Evolutionary conservation across 2,888 invertebrate species (phyloP), one percentile per base, ranked within the genome.

Genomic region (Melanophora roralis): DNA sequence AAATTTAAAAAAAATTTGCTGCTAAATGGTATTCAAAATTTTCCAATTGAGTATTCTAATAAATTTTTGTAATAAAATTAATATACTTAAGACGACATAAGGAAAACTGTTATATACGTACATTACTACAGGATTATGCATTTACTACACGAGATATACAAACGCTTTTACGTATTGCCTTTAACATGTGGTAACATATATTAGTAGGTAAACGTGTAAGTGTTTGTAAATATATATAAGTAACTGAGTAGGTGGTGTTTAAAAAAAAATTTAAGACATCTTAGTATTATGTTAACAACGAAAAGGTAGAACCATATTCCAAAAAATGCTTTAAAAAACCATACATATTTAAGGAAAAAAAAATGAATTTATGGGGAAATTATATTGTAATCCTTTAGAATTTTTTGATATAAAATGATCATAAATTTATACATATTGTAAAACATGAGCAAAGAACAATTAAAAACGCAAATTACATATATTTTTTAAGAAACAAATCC

Each of bases 221-320:
- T 27, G 27, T 27, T 27, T 5, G 9, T 38, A 23, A 45, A 51
- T 11, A 6, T 38, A 5, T 47, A 19, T 32, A 57, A 40, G 32
- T 65, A 60, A 71, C 49, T 38, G n/a, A 43, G 51, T 65, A 47
- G 65, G 65, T n/a, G n/a, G n/a, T 60, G 38, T 19, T 65, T 51
- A 45, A 43, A 40, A 9, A 49, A 34, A 76, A 64, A 69, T 67
- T 67, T 53, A 65, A 65, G 34, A 65, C 51, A 47, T 71, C 38
- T 59, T 32, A 53, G 27, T 27, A 71, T 72, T 53, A 55, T 72
- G 38, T 78, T 78, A 72, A 78, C 77, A 78, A 32, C 72, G 14
- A 78, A 78, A 72, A 78, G 77, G 77, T 78, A 72, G 72, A 43
- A 47, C 59, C 45, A 47, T 38, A 67, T 78, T 38, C 65, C 21